Evolutionary conservation across 2,113 vertebrate genomes (phyloP), one percentile per base, ranked within the genome.

Genomic region (Eurystomus gularis): DNA sequence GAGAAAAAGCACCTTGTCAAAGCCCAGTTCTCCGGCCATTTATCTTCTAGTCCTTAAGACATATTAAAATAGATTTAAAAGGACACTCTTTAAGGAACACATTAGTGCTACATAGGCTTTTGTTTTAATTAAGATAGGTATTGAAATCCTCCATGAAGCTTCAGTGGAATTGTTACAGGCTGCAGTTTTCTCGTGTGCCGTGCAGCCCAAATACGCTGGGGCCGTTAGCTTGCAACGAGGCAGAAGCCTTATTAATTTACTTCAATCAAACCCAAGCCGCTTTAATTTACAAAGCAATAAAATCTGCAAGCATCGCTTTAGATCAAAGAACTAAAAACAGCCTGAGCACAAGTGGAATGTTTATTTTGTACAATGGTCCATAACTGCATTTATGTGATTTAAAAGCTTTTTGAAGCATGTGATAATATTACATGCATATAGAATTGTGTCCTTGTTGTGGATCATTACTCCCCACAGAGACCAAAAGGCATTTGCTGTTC

Each of bases 291-390:
- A 77, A 97, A 97, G 98, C 98, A 97, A 98, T 98, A 98, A 98
- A 98, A 96, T 94, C 97, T 93, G 92, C 91, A 62, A 94, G 97
- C 88, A 61, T 94, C 37, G 49, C 97, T 98, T 97, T 98, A 98
- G 97, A 98, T 98, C 98, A 98, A 97, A 97, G 97, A 98, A 97
- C 97, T 98, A 97, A 97, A 97, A 98, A 40, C 97, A 97, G 97
- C 97, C 97, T 96, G 97, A 98, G 98, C 97, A 96, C 98, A 98
- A 98, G 98, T 96, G 98, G 98, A 98, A 98, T 98, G 98, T 99
- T 99, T 98, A 98, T 99, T 98, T 98, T 98, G 98, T 98, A 99
- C 98, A 98, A 98, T 98, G 98, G 98, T 96, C 98, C 98, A 98
- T 98, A 98, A 98, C 98, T 98, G 98, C 98, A 97, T 98, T 98